Percentiles rank a stretch among this genome's conserved stretches.
Evolutionary conservation across 1,140 invertebrate genomes (phyloP).

Genomic region (Adelges cooleyi): DNA sequence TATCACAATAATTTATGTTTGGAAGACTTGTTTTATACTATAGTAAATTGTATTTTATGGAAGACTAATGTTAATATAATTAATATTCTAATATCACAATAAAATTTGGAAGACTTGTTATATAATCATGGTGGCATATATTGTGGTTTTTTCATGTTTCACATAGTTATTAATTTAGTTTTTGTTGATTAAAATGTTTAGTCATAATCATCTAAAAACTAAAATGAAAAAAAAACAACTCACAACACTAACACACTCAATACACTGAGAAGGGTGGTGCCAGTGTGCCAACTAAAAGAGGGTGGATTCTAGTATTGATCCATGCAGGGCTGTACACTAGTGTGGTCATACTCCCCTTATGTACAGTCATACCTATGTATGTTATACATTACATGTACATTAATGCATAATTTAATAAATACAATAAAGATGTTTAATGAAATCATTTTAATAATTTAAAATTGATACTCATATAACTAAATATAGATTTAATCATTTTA

Average conservation of each 20-base stretch:
- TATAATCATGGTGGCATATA: constrained; percentile 10
- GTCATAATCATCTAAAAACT: no score
- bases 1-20: not conserved
- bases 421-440: no score
- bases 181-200: no score
- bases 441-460: no score
- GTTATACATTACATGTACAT: no score
- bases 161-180: constrained; percentile 4
- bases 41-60: not conserved
- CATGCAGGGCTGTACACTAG: constrained; percentile 13
- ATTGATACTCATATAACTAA: no score
- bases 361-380: constrained; percentile 4
- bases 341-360: not conserved
- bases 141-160: constrained; percentile 9
- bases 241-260: no score
- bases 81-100: constrained; percentile 13
- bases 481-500: no score
- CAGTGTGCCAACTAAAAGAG: not conserved
- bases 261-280: constrained; percentile 6
- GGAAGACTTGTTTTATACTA: constrained; percentile 8
- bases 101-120: constrained; percentile 13
- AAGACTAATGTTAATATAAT: not conserved
- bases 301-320: constrained; percentile 19
- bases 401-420: no score
- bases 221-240: no score